phyloP scores from a whole-genome alignment of 2,888 invertebrate species.

The Brachyptera putata region DNA sequence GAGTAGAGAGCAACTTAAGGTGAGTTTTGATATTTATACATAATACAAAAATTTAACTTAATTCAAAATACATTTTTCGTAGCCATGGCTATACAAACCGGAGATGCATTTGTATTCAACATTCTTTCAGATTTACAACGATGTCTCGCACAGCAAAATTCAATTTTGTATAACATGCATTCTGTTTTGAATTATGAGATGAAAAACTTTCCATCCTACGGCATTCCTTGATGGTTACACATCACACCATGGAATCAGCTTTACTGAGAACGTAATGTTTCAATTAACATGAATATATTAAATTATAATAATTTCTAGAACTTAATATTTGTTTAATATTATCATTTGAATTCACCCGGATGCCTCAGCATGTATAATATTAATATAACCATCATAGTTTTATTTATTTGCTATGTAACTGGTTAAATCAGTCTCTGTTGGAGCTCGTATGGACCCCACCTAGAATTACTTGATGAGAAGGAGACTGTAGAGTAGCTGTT shows the following conservation, averaged over 20 bases:
- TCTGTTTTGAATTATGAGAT: no score
- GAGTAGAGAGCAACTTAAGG: no score
- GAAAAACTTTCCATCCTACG: not conserved
- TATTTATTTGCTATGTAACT: not conserved
- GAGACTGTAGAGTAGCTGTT: not conserved
- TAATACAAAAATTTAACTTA: no score
- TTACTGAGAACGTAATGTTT: not conserved
- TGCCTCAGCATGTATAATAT: not conserved
- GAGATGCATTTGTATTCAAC: no score
- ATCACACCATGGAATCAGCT: not conserved
- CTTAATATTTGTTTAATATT: slow-evolving; percentile 7
- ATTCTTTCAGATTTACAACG: no score
- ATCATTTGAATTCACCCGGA: slow-evolving; percentile 3
- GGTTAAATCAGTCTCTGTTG: not conserved
- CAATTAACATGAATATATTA: not conserved
- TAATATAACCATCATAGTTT: not conserved
- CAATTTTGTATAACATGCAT: no score
- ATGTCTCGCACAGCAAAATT: no score
- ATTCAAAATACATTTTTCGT: no score
- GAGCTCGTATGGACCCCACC: not conserved
- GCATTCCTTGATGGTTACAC: not conserved
- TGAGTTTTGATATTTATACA: no score
- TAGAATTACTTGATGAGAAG: no score
- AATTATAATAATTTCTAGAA: not conserved
- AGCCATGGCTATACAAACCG: no score